A percentile compares a stretch with the other conserved stretches of the same genome.
phyloP scores from a whole-genome alignment of 2,888 invertebrate genomes.

The Oegoconia quadripuncta region DNA sequence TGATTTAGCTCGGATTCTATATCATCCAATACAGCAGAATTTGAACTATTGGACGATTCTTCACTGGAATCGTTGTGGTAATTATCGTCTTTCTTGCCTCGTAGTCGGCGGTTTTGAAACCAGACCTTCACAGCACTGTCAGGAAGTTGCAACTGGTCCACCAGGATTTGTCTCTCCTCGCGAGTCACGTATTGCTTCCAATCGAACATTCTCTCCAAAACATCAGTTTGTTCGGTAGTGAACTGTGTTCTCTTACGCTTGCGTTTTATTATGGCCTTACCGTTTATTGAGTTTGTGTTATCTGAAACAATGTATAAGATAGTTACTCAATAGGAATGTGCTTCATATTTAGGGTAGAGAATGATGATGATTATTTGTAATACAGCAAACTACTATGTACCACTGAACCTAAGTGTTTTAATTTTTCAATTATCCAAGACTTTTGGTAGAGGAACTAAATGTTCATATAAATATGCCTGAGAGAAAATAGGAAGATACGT shows the following conservation, averaged over 20 bases:
- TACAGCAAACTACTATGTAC: too few species aligned
- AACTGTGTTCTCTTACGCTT: conserved; percentile 87
- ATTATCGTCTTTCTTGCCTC: conserved; percentile 53
- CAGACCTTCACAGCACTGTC: conserved; percentile 88
- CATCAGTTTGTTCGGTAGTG: conserved; percentile 84
- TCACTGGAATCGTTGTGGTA: background rate
- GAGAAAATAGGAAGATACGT: too few species aligned
- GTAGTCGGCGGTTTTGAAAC: conserved; percentile 88
- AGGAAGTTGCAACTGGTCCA: conserved; percentile 77
- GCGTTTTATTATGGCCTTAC: too few species aligned
- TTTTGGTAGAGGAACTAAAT: too few species aligned
- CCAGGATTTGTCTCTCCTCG: conserved; percentile 83
- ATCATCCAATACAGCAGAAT: conserved; percentile 28
- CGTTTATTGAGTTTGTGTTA: too few species aligned
- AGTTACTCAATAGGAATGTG: too few species aligned
- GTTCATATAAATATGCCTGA: too few species aligned
- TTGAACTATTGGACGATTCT: background rate
- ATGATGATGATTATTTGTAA: too few species aligned
- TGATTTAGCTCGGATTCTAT: conserved; percentile 41
- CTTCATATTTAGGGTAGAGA: too few species aligned
- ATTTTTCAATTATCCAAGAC: too few species aligned
- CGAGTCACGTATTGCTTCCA: conserved; percentile 83
- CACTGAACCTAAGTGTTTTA: too few species aligned
- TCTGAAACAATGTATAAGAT: too few species aligned
- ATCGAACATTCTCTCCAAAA: conserved; percentile 84